Conservation (phyloP, 1,140 invertebrate genomes). For the Cyclargus thomasi region DNA sequence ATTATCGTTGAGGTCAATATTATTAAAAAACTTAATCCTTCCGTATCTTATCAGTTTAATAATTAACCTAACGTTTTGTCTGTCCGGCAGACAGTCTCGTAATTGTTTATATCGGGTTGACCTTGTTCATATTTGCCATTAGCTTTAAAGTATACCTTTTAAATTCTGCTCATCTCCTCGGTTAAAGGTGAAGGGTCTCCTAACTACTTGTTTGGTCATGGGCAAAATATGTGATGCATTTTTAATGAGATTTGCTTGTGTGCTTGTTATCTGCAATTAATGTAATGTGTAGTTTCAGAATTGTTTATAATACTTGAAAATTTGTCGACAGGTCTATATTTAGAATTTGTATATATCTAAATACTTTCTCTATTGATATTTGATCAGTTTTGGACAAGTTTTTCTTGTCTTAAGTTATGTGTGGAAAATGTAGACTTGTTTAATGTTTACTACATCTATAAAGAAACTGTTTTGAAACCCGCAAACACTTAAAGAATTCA, state of each 20-base stretch:
- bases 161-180: neutral
- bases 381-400: no score
- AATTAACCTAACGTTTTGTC: neutral
- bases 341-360: no score
- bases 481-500: no score
- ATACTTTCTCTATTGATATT: no score
- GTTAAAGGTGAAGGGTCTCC: conserved; percentile 27
- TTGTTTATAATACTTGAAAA: no score
- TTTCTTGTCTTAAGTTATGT: no score
- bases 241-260: neutral
- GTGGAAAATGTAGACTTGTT: no score
- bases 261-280: neutral
- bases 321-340: no score
- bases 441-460: no score
- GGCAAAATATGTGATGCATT: neutral
- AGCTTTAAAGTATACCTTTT: neutral
- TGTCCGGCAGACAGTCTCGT: neutral
- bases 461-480: no score
- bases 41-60: neutral
- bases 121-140: conserved; percentile 21
- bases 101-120: conserved; percentile 22
- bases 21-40: neutral
- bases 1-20: no score
- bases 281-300: neutral
- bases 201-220: neutral